Conservation (phyloP, 2,888 invertebrate species). For the Eustalomyia histrio region DNA sequence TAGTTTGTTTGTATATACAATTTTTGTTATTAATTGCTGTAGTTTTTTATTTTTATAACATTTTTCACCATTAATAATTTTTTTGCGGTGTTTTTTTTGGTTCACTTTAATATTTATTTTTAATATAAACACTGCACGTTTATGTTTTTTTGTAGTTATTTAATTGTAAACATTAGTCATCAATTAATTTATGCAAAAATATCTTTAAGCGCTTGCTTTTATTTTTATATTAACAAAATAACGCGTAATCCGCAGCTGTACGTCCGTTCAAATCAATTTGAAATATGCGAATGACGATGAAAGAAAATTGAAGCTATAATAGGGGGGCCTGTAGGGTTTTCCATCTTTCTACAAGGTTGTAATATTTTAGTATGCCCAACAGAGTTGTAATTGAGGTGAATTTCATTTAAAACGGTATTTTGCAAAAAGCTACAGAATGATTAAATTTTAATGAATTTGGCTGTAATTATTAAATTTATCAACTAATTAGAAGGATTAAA, state of each 20-base stretch:
- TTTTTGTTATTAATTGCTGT: background rate
- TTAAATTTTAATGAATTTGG: no score
- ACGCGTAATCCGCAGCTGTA: constrained; percentile 7
- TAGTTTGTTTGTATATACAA: background rate
- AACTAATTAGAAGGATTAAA: no score
- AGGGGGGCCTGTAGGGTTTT: background rate
- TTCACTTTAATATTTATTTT: constrained; percentile 10
- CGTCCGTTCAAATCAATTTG: constrained; percentile 42
- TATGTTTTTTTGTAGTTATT: constrained; percentile 23
- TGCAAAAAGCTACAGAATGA: no score
- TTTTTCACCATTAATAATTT: constrained; percentile 4
- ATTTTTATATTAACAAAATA: constrained; percentile 12
- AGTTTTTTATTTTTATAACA: background rate
- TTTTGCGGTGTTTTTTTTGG: background rate
- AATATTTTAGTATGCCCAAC: background rate
- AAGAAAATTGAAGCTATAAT: constrained; percentile 27
- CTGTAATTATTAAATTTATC: no score
- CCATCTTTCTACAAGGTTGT: background rate
- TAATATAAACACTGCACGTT: constrained; percentile 15
- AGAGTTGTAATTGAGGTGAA: constrained; percentile 1
- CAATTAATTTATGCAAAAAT: constrained; percentile 38
- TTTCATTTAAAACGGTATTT: no score
- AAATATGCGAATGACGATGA: constrained; percentile 53
- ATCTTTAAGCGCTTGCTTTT: constrained; percentile 13
- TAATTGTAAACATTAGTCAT: constrained; percentile 36